Conservation (phyloP, 2,797 vertebrate genomes). For the Echiichthys vipera region DNA sequence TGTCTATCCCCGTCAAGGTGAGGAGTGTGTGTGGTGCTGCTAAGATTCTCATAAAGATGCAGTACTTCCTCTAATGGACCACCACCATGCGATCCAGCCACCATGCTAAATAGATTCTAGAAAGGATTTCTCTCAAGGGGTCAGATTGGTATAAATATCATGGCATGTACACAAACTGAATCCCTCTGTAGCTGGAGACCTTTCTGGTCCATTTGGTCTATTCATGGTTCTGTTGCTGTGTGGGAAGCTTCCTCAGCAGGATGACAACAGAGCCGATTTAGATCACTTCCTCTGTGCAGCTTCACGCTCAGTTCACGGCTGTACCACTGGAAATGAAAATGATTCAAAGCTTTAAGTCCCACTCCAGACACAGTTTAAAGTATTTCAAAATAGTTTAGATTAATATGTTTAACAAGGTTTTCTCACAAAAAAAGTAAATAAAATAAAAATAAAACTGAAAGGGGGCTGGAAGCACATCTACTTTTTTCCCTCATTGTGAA, state of each 20-base stretch:
- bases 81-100: slow-evolving; percentile 14
- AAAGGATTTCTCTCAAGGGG: slow-evolving; percentile 49
- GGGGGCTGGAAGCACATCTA: no score
- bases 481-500: no score
- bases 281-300: neutral
- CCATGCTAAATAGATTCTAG: slow-evolving; percentile 54
- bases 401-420: no score
- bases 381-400: no score
- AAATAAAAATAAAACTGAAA: no score
- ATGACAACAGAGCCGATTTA: slow-evolving; percentile 22
- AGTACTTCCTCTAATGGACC: no score
- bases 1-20: slow-evolving; percentile 85
- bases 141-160: slow-evolving; percentile 74
- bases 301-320: neutral
- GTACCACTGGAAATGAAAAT: neutral
- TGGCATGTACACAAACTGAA: slow-evolving; percentile 34
- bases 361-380: no score
- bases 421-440: no score
- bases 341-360: neutral
- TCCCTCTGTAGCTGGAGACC: slow-evolving; percentile 19
- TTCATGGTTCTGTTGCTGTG: slow-evolving; percentile 70
- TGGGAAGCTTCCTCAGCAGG: slow-evolving; percentile 21
- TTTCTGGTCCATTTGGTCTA: slow-evolving; percentile 51
- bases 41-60: slow-evolving; percentile 43
- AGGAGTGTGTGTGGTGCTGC: slow-evolving; percentile 43